These are phyloP conservation scores for Papilio aristodemus DNA, from an alignment of 1,140 invertebrate genomes.

Conservation along the genomic window DNA sequence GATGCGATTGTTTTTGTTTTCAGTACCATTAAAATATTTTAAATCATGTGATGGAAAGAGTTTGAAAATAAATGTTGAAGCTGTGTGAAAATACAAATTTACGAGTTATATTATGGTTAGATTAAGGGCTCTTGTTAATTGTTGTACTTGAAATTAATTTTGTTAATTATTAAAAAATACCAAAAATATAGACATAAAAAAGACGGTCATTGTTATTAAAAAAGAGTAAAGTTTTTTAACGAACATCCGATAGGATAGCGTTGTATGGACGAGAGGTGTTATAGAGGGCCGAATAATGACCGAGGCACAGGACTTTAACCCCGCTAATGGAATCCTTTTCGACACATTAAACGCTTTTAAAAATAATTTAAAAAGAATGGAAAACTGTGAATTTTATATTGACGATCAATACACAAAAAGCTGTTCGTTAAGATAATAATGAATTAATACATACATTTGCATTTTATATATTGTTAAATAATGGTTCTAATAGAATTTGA, in stretches of 20 bases:
- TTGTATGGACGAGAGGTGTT: conserved; percentile 30
- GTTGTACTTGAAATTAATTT: background rate
- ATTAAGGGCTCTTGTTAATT: no score
- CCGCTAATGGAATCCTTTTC: conserved; percentile 32
- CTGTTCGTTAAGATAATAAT: background rate
- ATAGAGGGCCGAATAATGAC: conserved; percentile 28
- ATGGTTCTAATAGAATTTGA: no score
- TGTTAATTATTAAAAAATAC: conserved; percentile 1
- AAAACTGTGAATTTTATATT: conserved; percentile 5
- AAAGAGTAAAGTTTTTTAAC: conserved; percentile 29
- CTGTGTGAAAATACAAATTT: no score
- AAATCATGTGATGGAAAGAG: no score
- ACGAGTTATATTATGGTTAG: no score
- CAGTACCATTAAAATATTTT: no score
- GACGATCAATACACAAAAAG: background rate
- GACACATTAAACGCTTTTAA: conserved; percentile 30
- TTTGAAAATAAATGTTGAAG: no score
- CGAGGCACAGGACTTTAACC: conserved; percentile 27
- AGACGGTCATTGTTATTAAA: conserved; percentile 6
- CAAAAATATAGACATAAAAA: background rate
- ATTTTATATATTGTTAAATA: background rate
- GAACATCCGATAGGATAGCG: conserved; percentile 31
- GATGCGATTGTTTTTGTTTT: no score
- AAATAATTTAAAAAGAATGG: conserved; percentile 17
- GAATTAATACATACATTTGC: background rate